Evolutionary conservation across 92 coral and sea anemone species (phyloP).

Genomic region (Parazoanthus atlanticus): DNA sequence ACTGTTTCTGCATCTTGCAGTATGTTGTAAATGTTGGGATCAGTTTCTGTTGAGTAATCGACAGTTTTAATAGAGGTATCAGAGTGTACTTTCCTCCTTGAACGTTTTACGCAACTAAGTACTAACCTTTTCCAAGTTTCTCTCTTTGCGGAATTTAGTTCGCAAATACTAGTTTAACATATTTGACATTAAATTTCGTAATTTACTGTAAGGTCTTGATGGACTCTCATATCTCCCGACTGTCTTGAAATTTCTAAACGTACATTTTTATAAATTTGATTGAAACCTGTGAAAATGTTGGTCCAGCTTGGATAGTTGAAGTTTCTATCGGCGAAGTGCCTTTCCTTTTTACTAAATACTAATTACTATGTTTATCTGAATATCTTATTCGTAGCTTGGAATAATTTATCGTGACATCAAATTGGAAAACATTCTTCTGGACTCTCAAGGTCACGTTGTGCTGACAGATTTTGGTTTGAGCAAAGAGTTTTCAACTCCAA

Average conservation of each 20-base stretch:
- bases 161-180: not conserved
- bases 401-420: slow-evolving; percentile 98
- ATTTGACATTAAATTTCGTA: not conserved
- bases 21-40: not conserved
- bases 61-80: not conserved
- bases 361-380: not conserved
- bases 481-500: slow-evolving; percentile 88
- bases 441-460: slow-evolving; percentile 94
- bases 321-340: not conserved
- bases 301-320: not conserved
- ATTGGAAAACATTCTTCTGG: slow-evolving; percentile 91
- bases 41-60: slow-evolving; percentile 9
- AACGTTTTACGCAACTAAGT: too few species aligned
- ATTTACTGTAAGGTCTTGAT: too few species aligned
- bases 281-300: not conserved
- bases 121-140: not conserved
- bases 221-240: not conserved
- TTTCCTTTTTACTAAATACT: not conserved
- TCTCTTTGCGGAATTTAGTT: not conserved
- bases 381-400: slow-evolving; percentile 81
- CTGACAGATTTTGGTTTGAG: slow-evolving; percentile 98
- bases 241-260: too few species aligned
- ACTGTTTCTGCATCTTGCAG: slow-evolving; percentile 7
- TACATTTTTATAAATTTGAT: too few species aligned
- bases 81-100: not conserved